Evolutionary conservation across 2,888 invertebrate genomes (phyloP), one percentile per base, ranked within the genome.

Genomic region (Serrognathus titanus): DNA sequence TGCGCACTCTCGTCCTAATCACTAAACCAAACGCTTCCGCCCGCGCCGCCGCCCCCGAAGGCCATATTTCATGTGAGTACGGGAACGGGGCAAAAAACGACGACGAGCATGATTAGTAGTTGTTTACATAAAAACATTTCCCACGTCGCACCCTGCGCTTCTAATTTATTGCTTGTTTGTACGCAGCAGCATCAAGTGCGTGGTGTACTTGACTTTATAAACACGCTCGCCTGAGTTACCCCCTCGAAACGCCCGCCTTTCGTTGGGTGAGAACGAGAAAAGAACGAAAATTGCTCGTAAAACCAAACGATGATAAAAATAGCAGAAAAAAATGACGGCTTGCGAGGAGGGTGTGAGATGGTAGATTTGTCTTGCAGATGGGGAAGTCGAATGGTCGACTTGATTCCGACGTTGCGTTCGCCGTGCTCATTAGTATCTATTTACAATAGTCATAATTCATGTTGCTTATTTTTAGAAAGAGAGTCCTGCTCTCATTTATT

Each of bases 391-490:
- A 48, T 48, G 54, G 41, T 49, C 37, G 49, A 49, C 40, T 54
- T 49, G 31, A 9, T 43, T 20, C 35, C 35, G 54, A 54, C 54
- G 51, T 50, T 37, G 54, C 58, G 46, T 58, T 41, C 54, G 48
- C 12, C 41, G 49, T 35, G 35, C 40, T 53, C 58, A 58, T 58
- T 58, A 58, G 58, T 58, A 58, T 54, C 58, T 58, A 58, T 58
- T 58, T 54, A 48, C 54, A 43, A 36, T 48, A 49, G n/a, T 10
- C 49, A 54, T 54, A 54, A 54, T 48, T 54, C 48, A 54, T 16
- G 13, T 16, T 16, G 9, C 12, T 20, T 43, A 43, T 43, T 16
- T 43, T 43, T 43, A 31, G 24, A 31, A 6, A 3, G 24, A 31
- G 24, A 31, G 24, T 16, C 3, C 16, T 16, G 16, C 16, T 6